Percentiles rank a stretch among this genome's conserved stretches.
phyloP scores from a whole-genome alignment of 1,140 invertebrate species.

The Caerostris darwini region DNA sequence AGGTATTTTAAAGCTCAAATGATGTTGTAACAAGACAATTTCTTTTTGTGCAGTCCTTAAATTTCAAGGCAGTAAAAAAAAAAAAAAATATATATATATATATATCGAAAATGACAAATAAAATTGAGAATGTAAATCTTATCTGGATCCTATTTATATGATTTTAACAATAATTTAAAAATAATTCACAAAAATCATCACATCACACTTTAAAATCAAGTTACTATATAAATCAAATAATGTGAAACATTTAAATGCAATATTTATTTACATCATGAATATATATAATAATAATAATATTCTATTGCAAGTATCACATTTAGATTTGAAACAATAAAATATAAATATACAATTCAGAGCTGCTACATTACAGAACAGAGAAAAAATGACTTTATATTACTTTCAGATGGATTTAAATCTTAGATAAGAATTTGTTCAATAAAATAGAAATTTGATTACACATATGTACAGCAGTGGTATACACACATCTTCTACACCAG shows the following conservation, averaged over 20 bases:
- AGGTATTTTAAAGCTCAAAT: no score
- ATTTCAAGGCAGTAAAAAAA: no score
- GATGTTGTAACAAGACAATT: no score
- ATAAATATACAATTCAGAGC: slow-evolving; percentile 54
- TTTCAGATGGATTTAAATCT: background rate
- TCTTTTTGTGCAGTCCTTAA: no score
- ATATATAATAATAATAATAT: background rate
- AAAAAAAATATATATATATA: no score
- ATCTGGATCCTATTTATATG: background rate
- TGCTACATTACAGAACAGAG: slow-evolving; percentile 36
- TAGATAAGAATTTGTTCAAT: slow-evolving; percentile 45
- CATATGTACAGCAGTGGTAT: slow-evolving; percentile 9
- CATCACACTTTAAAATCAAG: background rate
- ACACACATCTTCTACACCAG: background rate
- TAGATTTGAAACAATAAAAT: slow-evolving; percentile 38
- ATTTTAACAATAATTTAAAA: background rate
- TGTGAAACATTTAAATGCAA: slow-evolving; percentile 41
- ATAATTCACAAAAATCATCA: background rate
- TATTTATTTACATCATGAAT: slow-evolving; percentile 62
- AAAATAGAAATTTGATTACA: slow-evolving; percentile 54
- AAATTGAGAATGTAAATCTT: background rate
- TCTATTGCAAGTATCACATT: slow-evolving; percentile 55
- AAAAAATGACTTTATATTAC: slow-evolving; percentile 40
- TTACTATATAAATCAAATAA: background rate
- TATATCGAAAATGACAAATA: background rate